These are phyloP conservation scores for Cheilinus undulatus DNA, from an alignment of 2,113 vertebrate species.

Conservation along the genomic window DNA sequence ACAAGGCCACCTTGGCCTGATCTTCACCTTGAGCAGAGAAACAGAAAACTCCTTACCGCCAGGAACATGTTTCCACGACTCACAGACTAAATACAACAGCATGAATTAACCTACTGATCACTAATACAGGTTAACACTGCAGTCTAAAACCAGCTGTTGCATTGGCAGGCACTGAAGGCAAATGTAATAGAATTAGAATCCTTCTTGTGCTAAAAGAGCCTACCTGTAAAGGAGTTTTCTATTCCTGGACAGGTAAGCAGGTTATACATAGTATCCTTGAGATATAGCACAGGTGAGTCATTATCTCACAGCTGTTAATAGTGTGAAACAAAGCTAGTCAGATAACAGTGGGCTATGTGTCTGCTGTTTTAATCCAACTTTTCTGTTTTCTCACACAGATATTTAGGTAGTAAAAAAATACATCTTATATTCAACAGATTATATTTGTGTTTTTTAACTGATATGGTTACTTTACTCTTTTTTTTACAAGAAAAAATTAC, in stretches of 20 bases:
- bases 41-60: neutral
- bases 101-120: conserved; percentile 20
- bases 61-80: conserved; percentile 19
- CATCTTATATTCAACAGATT: too few relatives aligned
- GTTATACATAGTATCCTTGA: conserved; percentile 54
- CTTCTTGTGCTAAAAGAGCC: conserved; percentile 16
- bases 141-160: conserved; percentile 51
- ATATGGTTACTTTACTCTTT: too few relatives aligned
- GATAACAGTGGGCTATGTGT: neutral
- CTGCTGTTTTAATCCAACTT: neutral
- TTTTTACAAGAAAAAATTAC: too few relatives aligned
- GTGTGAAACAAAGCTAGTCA: conserved; percentile 45
- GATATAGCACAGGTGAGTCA: conserved; percentile 46
- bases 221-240: conserved; percentile 65
- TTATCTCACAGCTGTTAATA: conserved; percentile 58
- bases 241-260: conserved; percentile 67
- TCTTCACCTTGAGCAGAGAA: conserved; percentile 9
- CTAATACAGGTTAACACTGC: conserved; percentile 24
- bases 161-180: conserved; percentile 11
- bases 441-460: too few relatives aligned
- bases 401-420: too few relatives aligned
- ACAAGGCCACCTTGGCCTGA: conserved; percentile 13
- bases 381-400: neutral
- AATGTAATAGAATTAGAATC: conserved; percentile 58
- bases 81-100: neutral